Percentiles rank a stretch among this genome's conserved stretches.
These are phyloP conservation scores for Catharus fuscescens DNA, from an alignment of 2,113 vertebrate species.

Conservation along the genomic window DNA sequence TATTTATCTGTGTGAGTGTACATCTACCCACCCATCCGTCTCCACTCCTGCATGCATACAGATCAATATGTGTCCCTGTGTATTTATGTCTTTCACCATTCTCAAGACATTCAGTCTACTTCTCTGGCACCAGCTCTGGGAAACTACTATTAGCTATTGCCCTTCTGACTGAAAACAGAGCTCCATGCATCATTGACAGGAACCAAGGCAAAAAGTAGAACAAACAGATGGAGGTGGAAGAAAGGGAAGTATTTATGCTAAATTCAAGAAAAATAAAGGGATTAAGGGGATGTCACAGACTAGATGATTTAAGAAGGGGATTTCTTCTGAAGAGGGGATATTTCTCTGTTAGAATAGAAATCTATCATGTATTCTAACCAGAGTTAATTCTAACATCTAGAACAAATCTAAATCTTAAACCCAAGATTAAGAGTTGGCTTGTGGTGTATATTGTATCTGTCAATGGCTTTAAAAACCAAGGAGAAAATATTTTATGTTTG, in stretches of 20 bases:
- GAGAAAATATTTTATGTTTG: conserved; percentile 41
- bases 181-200: conserved; percentile 14
- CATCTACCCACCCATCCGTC: neutral
- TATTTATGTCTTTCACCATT: conserved; percentile 51
- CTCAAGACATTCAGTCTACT: conserved; percentile 45
- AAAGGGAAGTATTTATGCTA: conserved; percentile 54
- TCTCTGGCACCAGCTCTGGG: conserved; percentile 52
- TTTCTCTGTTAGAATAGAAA: conserved; percentile 44
- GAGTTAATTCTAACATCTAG: conserved; percentile 59
- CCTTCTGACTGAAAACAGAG: conserved; percentile 37
- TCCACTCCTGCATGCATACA: neutral
- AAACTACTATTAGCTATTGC: conserved; percentile 58
- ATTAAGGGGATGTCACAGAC: conserved; percentile 54
- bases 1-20: conserved; percentile 48
- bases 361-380: conserved; percentile 22
- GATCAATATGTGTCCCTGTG: conserved; percentile 45
- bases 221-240: conserved; percentile 54
- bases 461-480: conserved; percentile 35
- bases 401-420: conserved; percentile 62
- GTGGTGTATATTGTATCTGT: conserved; percentile 27
- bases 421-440: conserved; percentile 43
- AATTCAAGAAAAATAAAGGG: conserved; percentile 45
- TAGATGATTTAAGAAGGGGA: conserved; percentile 55
- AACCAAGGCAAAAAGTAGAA: conserved; percentile 43
- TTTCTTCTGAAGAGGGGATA: conserved; percentile 40